These are phyloP conservation scores for Lithophane semibrunnea DNA, from an alignment of 2,888 invertebrate genomes.

Conservation along the genomic window DNA sequence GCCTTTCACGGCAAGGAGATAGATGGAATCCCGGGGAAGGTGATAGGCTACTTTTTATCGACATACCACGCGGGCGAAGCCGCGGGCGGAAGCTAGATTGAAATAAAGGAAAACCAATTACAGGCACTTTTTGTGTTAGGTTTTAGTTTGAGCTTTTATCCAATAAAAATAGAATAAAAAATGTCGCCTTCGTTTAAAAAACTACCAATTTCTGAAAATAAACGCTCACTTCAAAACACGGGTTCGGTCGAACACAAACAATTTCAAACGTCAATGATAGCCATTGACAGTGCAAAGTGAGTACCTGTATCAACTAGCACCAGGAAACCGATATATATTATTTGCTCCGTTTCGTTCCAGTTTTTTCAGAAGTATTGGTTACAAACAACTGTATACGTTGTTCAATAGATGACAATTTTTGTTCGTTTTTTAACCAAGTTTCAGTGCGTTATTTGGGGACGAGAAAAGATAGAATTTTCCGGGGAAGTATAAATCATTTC, in stretches of 20 bases:
- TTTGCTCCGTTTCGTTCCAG: conserved; percentile 1
- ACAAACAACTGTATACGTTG: not conserved
- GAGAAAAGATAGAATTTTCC: not conserved
- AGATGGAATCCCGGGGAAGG: too few species aligned
- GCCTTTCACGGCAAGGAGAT: too few species aligned
- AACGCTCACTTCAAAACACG: not conserved
- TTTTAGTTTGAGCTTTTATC: too few species aligned
- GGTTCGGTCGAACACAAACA: conserved; percentile 12
- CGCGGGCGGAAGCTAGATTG: too few species aligned
- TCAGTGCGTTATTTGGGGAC: not conserved
- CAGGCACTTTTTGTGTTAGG: too few species aligned
- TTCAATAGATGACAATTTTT: not conserved
- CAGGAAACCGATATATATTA: conserved; percentile 4
- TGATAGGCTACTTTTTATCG: too few species aligned
- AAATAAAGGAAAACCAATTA: too few species aligned
- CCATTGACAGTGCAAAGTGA: conserved; percentile 9
- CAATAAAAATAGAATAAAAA: not conserved
- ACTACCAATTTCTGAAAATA: conserved; percentile 9
- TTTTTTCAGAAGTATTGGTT: conserved; percentile 36
- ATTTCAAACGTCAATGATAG: conserved; percentile 21
- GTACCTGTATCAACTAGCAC: conserved; percentile 20
- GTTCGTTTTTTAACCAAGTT: not conserved
- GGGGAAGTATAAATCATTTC: not conserved
- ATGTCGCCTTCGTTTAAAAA: not conserved
- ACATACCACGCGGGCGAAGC: too few species aligned